These are phyloP conservation scores for Rhyacophila brunnea DNA, from an alignment of 1,140 invertebrate genomes.

Conservation along the genomic window DNA sequence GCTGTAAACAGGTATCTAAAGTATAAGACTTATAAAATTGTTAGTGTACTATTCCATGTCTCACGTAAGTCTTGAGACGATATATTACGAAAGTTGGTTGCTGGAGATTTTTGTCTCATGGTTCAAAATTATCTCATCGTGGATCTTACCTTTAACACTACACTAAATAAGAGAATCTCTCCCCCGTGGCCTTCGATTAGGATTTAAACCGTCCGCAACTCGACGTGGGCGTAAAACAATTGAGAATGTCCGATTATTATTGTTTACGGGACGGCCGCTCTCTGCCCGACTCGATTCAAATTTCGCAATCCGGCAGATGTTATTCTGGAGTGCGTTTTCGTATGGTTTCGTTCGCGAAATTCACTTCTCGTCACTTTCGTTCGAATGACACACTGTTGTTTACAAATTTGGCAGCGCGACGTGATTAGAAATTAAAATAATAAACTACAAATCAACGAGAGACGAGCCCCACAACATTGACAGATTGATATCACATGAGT, in stretches of 20 bases:
- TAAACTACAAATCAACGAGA: background rate
- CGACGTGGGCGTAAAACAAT: slow-evolving; percentile 2
- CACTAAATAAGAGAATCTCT: too few species aligned
- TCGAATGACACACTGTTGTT: slow-evolving; percentile 7
- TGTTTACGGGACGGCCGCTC: background rate
- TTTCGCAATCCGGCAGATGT: slow-evolving; percentile 9
- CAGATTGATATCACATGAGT: slow-evolving; percentile 7
- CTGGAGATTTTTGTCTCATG: too few species aligned
- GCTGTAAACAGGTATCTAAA: too few species aligned
- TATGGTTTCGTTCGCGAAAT: background rate
- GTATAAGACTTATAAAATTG: too few species aligned
- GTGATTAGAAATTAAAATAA: slow-evolving; percentile 20
- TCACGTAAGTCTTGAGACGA: too few species aligned
- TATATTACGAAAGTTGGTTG: too few species aligned
- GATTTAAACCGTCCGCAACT: background rate
- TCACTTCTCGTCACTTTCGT: background rate
- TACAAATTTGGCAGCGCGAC: slow-evolving; percentile 19
- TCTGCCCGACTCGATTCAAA: background rate
- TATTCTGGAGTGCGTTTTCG: background rate
- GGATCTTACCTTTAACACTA: too few species aligned
- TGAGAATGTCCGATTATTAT: background rate
- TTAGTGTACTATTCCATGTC: too few species aligned
- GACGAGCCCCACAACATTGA: slow-evolving; percentile 23
- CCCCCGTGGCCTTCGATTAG: too few species aligned
- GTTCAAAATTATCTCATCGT: too few species aligned